Evolutionary conservation across 1,140 invertebrate species (phyloP).

Genomic region (Colletes latitarsis): DNA sequence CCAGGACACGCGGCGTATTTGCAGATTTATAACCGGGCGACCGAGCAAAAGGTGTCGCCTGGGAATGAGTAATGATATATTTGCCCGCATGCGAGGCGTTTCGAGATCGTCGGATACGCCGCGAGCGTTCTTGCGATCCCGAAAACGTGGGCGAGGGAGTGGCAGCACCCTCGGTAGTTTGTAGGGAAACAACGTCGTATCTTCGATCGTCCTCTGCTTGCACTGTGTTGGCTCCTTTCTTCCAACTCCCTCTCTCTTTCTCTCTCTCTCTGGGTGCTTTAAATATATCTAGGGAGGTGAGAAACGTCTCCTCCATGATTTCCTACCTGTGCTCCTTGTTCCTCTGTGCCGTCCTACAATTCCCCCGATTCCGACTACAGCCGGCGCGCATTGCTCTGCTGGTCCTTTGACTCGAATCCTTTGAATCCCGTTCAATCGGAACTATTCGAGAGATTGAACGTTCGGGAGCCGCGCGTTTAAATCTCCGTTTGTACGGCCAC

Average conservation of each 20-base stretch:
- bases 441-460: constrained; percentile 12
- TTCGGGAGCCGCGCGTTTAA: background rate
- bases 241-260: no score
- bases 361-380: background rate
- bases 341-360: background rate
- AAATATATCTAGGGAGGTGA: background rate
- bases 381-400: background rate
- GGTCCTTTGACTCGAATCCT: constrained; percentile 8
- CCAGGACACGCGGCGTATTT: constrained; percentile 48
- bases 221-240: background rate
- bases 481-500: background rate
- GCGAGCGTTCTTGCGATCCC: constrained; percentile 51
- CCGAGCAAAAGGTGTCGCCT: constrained; percentile 64
- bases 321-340: background rate
- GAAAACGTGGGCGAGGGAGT: constrained; percentile 52
- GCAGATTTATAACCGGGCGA: constrained; percentile 69
- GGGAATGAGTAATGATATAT: constrained; percentile 71
- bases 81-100: constrained; percentile 67
- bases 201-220: constrained; percentile 47
- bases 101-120: constrained; percentile 65
- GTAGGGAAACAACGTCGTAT: constrained; percentile 56
- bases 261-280: background rate
- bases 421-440: constrained; percentile 2
- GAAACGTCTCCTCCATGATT: background rate
- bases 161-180: constrained; percentile 48